These are phyloP conservation scores for Himalopsyche phryganea DNA, from an alignment of 1,140 invertebrate genomes.

Conservation along the genomic window DNA sequence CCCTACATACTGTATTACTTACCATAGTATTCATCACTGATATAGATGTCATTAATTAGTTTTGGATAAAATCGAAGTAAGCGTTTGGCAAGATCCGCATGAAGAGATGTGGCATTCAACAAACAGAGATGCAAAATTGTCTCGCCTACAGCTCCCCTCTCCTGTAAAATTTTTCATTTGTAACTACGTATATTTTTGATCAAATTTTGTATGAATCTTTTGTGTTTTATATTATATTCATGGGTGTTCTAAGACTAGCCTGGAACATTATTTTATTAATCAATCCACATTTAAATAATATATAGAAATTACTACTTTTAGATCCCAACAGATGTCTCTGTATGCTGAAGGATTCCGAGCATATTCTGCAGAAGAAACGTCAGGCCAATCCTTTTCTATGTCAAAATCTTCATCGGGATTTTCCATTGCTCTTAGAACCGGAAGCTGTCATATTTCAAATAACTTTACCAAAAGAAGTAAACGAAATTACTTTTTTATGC, in stretches of 20 bases:
- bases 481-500: too few relatives aligned
- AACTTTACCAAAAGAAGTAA: too few relatives aligned
- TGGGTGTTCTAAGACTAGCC: too few relatives aligned
- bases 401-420: conserved; percentile 80
- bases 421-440: conserved; percentile 70
- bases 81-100: conserved; percentile 90
- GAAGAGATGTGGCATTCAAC: conserved; percentile 83
- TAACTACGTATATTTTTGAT: not conserved
- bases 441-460: conserved; percentile 57
- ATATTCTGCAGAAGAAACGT: conserved; percentile 55
- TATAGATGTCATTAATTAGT: conserved; percentile 93
- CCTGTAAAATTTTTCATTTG: conserved; percentile 50
- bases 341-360: conserved; percentile 60
- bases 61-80: conserved; percentile 90
- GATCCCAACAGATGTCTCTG: conserved; percentile 87
- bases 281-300: too few relatives aligned
- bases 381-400: conserved; percentile 67
- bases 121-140: conserved; percentile 92
- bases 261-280: too few relatives aligned
- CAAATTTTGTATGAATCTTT: too few relatives aligned
- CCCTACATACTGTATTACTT: too few relatives aligned
- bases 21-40: conserved; percentile 97
- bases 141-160: conserved; percentile 94
- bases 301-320: conserved; percentile 62
- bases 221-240: too few relatives aligned